Evolutionary conservation across 2,113 vertebrate species (phyloP), one percentile per base, ranked within the genome.

Genomic region (Nicator chloris): DNA sequence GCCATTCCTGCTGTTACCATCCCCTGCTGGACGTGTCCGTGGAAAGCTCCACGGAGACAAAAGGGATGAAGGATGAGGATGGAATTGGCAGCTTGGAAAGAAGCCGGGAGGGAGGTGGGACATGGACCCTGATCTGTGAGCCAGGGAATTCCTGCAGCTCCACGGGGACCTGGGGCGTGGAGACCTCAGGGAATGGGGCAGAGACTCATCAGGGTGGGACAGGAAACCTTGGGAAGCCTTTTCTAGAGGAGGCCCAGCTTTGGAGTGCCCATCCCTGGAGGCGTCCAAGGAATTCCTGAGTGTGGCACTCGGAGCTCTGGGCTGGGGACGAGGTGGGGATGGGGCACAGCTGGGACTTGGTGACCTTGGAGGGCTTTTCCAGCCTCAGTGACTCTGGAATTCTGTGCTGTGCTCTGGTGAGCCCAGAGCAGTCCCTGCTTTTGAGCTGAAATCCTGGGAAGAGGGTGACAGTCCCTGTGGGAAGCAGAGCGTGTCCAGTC

Each of bases 381-480:
- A 71, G 21, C 56, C 33, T 26, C 9, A 21, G 16, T 10, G 60
- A 21, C 20, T 24, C 51, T 26, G 71, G 70, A 30, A 66, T 50
- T 57, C 35, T 13, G 35, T 28, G 30, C 49, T 10, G 54, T 3
- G 80, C 24, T 16, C 10, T 15, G 68, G 17, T 7, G 18, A 44
- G 27, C 76, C 42, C 56, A 22, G 21, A 26, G 22, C 37, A 11
- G 35, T 1, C 39, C 8, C 10, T 31, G 47, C 49, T 47, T 22
- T 13, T 8, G 47, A n/a, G 59, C 50, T 49, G 82, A 13, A 33
- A 23, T 15, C 56, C 39, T 0, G 1, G 70, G 27, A 24, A 57
- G 21, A 8, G 54, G 22, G 2, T 2, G n/a, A 14, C 2, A 9
- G 15, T 11, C 2, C 22, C 13, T 0, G 2, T 10, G 59, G 70